Evolutionary conservation across 2,888 invertebrate genomes (phyloP), one percentile per base, ranked within the genome.

Genomic region (Leuctra nigra): DNA sequence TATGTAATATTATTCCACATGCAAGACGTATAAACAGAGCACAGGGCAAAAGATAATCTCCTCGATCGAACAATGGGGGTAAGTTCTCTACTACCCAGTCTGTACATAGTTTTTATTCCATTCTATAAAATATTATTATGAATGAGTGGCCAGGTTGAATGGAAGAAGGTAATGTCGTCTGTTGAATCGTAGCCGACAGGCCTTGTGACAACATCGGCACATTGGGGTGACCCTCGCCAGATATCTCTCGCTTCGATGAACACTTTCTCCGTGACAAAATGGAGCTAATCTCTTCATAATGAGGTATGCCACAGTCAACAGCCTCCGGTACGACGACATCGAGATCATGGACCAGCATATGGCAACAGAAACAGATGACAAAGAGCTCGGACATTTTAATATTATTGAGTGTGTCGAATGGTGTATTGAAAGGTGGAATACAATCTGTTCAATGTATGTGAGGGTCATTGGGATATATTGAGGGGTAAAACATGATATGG

Each of bases 81-180:
- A 39, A 39, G 20, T 39, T 18, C 18, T 39, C 6, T 18, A 16
- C 18, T 38, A n/a, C 9, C 20, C n/a, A 23, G 44, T 22, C 20
- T 29, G 29, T 29, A 7, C 48, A 25, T 20, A 48, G 48, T 48
- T 48, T 46, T 48, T 48, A 48, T 48, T 48, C 48, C 29, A 36
- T n/a, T n/a, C 29, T 23, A 56, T 56, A 57, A 59, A 58, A 60
- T 60, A 58, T 60, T 56, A 39, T 56, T 60, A 58, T 60, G 60
- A 60, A 46, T 58, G 61, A 61, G 59, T 57, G 59, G 59, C 55
- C 58, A 54, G 53, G 54, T 54, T 54, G 59, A 59, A 57, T 57
- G 57, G 52, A 46, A 35, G 44, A 25, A 41, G 47, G 44, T 35
- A 55, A 38, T 35, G 47, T 16, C 25, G 25, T 47, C 41, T 18